Evolutionary conservation across 2,113 vertebrate genomes (phyloP), one percentile per base, ranked within the genome.

Genomic region (Toxostoma redivivum): DNA sequence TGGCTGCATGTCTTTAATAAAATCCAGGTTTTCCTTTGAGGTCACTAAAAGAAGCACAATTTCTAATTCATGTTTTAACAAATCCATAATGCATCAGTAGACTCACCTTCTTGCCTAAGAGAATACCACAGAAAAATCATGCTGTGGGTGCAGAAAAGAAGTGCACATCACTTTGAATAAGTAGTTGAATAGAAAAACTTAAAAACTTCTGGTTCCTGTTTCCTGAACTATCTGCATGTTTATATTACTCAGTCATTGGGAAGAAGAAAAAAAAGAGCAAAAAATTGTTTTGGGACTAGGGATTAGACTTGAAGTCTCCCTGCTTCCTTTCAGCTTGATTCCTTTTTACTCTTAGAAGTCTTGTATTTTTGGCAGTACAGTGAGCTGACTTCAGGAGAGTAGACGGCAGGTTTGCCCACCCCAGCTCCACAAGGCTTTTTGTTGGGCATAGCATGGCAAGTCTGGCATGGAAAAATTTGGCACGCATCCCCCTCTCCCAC

Each of bases 81-180:
- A 94, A 97, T 97, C 88, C 91, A 94, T 96, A 97, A 97, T 97
- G 92, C 83, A 97, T 92, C 87, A 95, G 77, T 85, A 95, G 94
- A 82, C 28, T 90, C 70, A 92, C 87, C 91, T 95, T 78, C 80
- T 94, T 94, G 86, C 78, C 89, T 91, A 86, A 89, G 86, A 94
- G 92, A 88, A 80, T 81, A 95, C 81, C 42, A 51, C 31, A 91
- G 57, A 81, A 95, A 96, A 95, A 80, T 88, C 93, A 91, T 92
- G 67, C 88, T 96, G 53, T 86, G 84, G 56, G 57, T 91, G 73
- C n/a, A 83, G 66, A 95, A 90, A 78, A 84, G 23, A 82, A 92
- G 24, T 76, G 69, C 38, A 90, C 45, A 92, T 88, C 37, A 25
- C 37, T 60, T 50, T 20, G 65, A 90, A 84, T 87, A 92, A 83